A percentile compares a stretch with the other conserved stretches of the same genome.
Conservation (phyloP, 2,888 invertebrate genomes). For the Harpagoxenus sublaevis region DNA sequence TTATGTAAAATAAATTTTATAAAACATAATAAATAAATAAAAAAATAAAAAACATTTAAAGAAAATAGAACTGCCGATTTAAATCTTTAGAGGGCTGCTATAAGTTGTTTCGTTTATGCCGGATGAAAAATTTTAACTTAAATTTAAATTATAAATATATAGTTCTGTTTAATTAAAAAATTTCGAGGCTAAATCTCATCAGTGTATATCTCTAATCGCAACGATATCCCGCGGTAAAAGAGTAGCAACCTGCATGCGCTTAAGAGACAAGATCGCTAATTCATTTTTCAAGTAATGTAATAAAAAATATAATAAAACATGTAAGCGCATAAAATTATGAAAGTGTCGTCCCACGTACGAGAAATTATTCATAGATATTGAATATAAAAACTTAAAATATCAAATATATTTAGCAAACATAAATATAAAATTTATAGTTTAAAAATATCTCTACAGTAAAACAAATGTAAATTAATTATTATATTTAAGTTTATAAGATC, state of each 20-base stretch:
- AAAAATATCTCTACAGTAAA: not conserved
- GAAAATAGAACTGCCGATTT: not conserved
- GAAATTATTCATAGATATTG: not conserved
- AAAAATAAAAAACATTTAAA: not conserved
- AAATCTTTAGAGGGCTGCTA: not conserved
- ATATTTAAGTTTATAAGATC: conserved; percentile 10
- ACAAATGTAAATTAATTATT: not conserved
- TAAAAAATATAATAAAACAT: not conserved
- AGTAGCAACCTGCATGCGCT: not conserved
- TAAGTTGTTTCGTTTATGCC: not conserved
- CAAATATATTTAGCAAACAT: conserved; percentile 10
- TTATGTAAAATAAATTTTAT: not conserved
- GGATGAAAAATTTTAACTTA: not conserved
- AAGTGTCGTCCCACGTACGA: not conserved
- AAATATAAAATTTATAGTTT: not conserved
- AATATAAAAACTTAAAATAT: not conserved
- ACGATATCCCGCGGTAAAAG: too few relatives aligned
- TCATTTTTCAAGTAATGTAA: not conserved
- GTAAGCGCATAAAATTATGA: not conserved
- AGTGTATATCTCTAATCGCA: not conserved
- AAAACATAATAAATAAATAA: not conserved
- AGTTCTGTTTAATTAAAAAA: not conserved
- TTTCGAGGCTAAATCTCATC: not conserved
- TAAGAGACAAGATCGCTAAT: not conserved
- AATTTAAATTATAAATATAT: not conserved